A percentile compares a stretch with the other conserved stretches of the same genome.
phyloP scores from a whole-genome alignment of 2,888 invertebrate species.

The Adelognathus sp. region DNA sequence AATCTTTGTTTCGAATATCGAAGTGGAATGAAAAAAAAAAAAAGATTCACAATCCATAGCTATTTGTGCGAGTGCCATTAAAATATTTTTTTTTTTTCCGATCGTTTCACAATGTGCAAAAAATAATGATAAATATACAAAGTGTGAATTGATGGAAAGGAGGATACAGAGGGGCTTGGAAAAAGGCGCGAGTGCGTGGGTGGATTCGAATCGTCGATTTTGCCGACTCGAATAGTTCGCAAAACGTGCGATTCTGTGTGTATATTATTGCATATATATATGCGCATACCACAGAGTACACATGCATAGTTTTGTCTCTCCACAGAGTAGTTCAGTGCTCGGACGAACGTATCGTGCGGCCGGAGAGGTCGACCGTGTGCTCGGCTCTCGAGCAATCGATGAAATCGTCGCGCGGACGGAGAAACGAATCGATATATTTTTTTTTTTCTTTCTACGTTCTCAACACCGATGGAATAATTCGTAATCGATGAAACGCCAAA shows the following conservation, averaged over 20 bases:
- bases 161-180: background rate
- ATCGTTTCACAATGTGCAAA: too few species aligned
- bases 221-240: conserved; percentile 18
- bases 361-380: background rate
- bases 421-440: background rate
- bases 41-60: too few species aligned
- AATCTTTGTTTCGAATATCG: conserved; percentile 18
- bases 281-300: background rate
- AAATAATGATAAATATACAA: background rate
- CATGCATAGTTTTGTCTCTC: background rate
- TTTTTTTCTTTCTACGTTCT: background rate
- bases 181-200: conserved; percentile 52
- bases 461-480: background rate
- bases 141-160: background rate
- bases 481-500: background rate
- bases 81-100: too few species aligned
- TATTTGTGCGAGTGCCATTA: conserved; percentile 8
- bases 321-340: conserved; percentile 8
- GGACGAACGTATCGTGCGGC: background rate
- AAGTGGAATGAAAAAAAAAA: conserved; percentile 25
- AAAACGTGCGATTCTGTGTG: too few species aligned
- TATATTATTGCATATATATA: background rate
- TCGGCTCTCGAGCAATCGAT: background rate
- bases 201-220: conserved; percentile 45
- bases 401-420: background rate